These are phyloP conservation scores for Hystrix brachyura DNA, from an alignment of 2,113 vertebrate genomes.

Conservation along the genomic window DNA sequence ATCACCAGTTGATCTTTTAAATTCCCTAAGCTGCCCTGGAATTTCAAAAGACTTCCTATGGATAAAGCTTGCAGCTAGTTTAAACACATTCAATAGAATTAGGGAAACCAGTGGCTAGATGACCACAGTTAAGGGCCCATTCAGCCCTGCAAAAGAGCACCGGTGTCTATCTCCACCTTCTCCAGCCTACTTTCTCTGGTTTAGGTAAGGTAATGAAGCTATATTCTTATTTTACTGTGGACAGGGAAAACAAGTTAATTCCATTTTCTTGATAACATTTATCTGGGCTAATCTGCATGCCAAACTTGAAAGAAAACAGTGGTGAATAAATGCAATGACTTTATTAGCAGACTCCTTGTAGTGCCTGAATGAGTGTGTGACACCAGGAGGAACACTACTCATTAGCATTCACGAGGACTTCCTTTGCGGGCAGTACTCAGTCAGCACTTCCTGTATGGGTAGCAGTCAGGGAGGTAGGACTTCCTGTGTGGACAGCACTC, in stretches of 20 bases:
- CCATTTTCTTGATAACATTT: not conserved
- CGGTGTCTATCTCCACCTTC: not conserved
- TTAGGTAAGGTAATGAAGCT: not conserved
- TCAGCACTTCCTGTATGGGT: not conserved
- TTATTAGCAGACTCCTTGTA: not conserved
- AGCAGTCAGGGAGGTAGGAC: not conserved
- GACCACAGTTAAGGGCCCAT: not conserved
- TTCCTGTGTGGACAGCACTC: not conserved
- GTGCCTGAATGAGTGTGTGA: not conserved
- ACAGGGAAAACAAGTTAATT: constrained; percentile 48
- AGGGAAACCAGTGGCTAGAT: not conserved
- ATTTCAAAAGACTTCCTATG: constrained; percentile 26
- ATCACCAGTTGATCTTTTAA: not conserved
- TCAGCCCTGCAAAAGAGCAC: not conserved
- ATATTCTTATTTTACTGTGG: not conserved
- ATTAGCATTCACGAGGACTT: not conserved
- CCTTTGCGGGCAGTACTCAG: not conserved
- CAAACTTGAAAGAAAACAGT: not conserved
- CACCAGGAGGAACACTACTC: not conserved
- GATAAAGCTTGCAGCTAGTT: not conserved
- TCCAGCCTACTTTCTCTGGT: not conserved
- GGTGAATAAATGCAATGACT: not conserved
- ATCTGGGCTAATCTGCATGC: not conserved
- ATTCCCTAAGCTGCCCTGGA: not conserved
- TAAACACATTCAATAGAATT: not conserved